Percentiles rank a stretch among this genome's conserved stretches.
Conservation (phyloP, 2,888 invertebrate genomes). For the Allygus modestus region DNA sequence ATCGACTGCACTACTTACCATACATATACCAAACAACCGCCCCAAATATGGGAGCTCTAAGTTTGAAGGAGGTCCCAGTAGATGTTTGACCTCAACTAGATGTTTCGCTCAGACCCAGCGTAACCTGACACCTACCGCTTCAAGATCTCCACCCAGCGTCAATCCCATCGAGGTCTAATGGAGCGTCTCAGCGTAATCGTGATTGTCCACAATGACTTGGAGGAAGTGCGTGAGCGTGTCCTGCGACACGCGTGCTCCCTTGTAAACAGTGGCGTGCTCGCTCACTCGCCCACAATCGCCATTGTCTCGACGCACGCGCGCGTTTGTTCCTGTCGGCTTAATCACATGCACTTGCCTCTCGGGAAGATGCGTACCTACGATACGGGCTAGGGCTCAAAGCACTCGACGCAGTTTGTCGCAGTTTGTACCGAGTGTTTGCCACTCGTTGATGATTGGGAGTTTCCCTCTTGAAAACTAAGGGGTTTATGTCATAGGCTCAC, state of each 20-base stretch:
- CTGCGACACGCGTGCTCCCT: neutral
- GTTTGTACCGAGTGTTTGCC: neutral
- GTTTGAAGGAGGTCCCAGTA: too few relatives aligned
- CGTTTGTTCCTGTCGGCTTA: neutral
- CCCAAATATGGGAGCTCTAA: too few relatives aligned
- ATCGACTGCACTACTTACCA: too few relatives aligned
- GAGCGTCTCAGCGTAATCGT: neutral
- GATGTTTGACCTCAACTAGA: too few relatives aligned
- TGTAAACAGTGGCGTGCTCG: neutral
- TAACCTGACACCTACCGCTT: neutral
- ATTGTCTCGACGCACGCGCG: conserved; percentile 18
- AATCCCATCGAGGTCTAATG: neutral
- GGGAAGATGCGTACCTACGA: neutral
- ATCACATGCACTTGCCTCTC: neutral
- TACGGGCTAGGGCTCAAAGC: neutral
- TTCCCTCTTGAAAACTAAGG: neutral
- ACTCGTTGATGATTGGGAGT: neutral
- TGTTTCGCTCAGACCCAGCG: neutral
- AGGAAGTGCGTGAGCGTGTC: conserved; percentile 1
- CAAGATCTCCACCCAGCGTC: too few relatives aligned
- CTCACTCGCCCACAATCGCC: neutral
- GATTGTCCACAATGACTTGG: too few relatives aligned
- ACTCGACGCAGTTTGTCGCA: neutral
- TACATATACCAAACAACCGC: too few relatives aligned
- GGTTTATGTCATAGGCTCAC: too few relatives aligned